A percentile compares a stretch with the other conserved stretches of the same genome.
Evolutionary conservation across 2,888 invertebrate genomes (phyloP).

Genomic region (Synanthedon tipuliformis): DNA sequence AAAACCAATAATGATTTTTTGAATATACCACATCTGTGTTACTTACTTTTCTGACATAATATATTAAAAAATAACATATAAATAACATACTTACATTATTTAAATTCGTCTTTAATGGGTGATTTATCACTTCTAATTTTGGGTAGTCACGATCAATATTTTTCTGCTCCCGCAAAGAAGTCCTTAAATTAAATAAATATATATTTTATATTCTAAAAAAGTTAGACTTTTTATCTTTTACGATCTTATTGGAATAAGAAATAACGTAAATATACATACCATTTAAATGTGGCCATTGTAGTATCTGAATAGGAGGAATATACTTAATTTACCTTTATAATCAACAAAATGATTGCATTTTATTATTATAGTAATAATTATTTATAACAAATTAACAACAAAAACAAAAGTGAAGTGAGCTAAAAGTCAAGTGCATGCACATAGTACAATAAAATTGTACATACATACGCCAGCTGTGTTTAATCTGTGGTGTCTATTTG

Average conservation of each 20-base stretch:
- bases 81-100: constrained; percentile 36
- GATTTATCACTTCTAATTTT: constrained; percentile 45
- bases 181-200: constrained; percentile 26
- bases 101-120: constrained; percentile 44
- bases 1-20: no score
- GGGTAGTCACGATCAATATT: constrained; percentile 19
- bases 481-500: no score
- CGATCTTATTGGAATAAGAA: neutral
- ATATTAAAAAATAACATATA: constrained; percentile 11
- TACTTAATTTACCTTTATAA: neutral
- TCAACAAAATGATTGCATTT: no score
- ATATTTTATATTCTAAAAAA: neutral
- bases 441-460: no score
- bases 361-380: no score
- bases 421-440: no score
- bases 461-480: no score
- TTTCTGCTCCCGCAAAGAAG: constrained; percentile 18
- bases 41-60: neutral
- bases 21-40: no score
- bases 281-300: constrained; percentile 36
- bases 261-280: constrained; percentile 15
- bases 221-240: no score
- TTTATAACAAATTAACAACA: no score
- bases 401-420: no score
- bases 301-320: neutral